Evolutionary conservation across 2,113 vertebrate species (phyloP).

Genomic region (Gymnocephalus cernua): DNA sequence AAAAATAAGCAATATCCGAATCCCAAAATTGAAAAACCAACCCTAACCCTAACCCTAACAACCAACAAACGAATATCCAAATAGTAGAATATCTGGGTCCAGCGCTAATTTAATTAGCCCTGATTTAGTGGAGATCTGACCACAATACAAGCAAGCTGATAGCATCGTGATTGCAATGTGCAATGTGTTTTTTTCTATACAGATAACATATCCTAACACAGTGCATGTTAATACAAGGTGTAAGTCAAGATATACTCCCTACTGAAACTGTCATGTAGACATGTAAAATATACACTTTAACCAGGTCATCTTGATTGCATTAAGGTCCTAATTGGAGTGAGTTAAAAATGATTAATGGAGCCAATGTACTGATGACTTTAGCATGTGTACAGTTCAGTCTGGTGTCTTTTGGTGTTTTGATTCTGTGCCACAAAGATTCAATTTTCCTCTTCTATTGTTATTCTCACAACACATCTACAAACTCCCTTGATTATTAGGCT

Average conservation of each 20-base stretch:
- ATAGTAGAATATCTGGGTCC: no score
- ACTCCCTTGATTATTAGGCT: neutral
- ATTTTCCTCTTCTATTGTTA: neutral
- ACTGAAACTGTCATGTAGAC: neutral
- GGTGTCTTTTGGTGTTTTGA: neutral
- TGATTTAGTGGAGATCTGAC: no score
- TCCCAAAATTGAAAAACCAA: no score
- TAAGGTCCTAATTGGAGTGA: neutral
- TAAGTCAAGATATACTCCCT: neutral
- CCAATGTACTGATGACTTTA: neutral
- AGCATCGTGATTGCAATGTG: no score
- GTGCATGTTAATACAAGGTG: neutral
- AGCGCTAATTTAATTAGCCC: no score
- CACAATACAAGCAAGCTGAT: no score
- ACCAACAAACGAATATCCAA: no score
- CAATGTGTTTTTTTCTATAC: neutral
- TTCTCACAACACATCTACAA: neutral
- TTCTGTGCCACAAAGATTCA: neutral
- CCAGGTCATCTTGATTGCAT: neutral
- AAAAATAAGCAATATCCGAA: no score
- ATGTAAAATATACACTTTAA: neutral
- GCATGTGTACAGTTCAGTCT: neutral
- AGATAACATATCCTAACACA: neutral
- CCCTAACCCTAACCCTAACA: no score
- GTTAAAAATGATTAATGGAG: conserved; percentile 7